Conservation (phyloP, 1,140 invertebrate species). For the Drosophila littoralis region DNA sequence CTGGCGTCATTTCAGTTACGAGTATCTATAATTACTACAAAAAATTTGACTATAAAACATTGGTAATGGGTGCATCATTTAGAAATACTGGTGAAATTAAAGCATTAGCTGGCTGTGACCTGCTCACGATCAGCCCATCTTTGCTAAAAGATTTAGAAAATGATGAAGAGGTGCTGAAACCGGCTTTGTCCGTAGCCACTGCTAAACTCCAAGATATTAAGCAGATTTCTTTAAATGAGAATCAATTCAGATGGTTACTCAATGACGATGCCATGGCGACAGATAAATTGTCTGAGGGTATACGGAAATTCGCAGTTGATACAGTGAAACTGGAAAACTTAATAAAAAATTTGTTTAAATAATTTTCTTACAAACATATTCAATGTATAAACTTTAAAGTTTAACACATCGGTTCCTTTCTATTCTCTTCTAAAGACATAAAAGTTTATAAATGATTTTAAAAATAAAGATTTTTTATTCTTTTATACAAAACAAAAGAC, state of each 20-base stretch:
- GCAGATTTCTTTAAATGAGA: conserved; percentile 92
- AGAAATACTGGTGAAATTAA: conserved; percentile 97
- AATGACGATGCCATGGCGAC: conserved; percentile 99
- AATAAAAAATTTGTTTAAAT: conserved; percentile 83
- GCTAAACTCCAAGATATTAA: conserved; percentile 89
- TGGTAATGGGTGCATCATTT: conserved; percentile 99
- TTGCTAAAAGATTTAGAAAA: conserved; percentile 93
- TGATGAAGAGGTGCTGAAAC: conserved; percentile 87
- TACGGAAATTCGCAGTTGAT: conserved; percentile 98
- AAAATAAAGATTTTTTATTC: background rate
- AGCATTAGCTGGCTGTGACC: conserved; percentile 97
- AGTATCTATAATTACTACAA: conserved; percentile 99
- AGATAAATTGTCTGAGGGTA: conserved; percentile 98
- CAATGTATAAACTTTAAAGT: background rate
- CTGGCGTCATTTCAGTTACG: conserved; percentile 97
- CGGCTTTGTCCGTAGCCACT: conserved; percentile 85
- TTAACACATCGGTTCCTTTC: background rate
- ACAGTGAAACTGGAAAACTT: conserved; percentile 95
- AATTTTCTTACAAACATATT: background rate
- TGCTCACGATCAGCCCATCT: conserved; percentile 97
- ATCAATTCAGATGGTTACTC: conserved; percentile 95
- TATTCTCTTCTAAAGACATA: no score
- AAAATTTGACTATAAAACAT: conserved; percentile 98
- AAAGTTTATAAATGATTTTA: background rate
- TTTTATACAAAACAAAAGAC: no score